phyloP scores from a whole-genome alignment of 2,888 invertebrate species.

The Nephrotoma appendiculata region DNA sequence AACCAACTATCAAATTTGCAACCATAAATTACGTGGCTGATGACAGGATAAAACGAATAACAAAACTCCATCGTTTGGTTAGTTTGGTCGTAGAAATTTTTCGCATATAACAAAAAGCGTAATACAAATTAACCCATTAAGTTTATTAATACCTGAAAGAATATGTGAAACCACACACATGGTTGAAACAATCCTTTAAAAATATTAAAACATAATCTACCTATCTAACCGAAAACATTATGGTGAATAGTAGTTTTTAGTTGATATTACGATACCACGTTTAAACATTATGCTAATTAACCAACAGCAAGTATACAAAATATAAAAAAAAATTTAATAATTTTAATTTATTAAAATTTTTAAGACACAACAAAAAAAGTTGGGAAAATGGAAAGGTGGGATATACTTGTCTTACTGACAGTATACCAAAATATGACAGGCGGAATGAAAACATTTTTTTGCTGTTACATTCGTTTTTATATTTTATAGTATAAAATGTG shows the following conservation, averaged over 20 bases:
- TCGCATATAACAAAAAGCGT: background rate
- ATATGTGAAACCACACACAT: background rate
- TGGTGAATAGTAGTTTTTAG: background rate
- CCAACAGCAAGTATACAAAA: background rate
- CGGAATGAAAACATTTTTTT: background rate
- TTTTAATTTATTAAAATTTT: background rate
- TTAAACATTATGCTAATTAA: background rate
- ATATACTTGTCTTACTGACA: background rate
- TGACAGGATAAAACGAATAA: background rate
- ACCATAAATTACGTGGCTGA: background rate
- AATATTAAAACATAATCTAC: background rate
- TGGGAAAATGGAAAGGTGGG: background rate
- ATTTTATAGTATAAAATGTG: background rate
- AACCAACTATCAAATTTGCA: background rate
- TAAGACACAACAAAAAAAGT: background rate
- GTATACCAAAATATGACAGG: background rate
- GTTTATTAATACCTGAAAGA: background rate
- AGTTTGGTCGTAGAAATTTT: background rate
- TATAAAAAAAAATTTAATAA: background rate
- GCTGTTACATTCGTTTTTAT: background rate
- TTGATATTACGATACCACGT: background rate
- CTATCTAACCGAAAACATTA: background rate
- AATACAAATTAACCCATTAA: background rate
- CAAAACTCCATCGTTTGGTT: background rate
- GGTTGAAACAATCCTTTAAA: background rate